Conservation (phyloP, 2,797 vertebrate genomes). For the Natrix natrix region DNA sequence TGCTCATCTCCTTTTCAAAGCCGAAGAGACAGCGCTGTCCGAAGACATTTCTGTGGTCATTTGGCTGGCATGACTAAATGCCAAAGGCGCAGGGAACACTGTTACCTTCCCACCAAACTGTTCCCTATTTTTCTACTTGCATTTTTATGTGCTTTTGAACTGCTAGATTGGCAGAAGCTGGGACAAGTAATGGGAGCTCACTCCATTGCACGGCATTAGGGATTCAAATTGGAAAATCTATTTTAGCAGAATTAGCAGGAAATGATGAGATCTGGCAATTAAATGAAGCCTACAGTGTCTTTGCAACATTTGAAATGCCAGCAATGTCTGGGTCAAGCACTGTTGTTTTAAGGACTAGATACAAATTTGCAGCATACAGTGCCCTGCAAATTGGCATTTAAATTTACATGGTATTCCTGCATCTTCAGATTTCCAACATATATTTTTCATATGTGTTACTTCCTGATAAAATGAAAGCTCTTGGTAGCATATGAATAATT, state of each 20-base stretch:
- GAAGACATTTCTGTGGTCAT: no score
- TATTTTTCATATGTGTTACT: not conserved
- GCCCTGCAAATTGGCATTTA: not conserved
- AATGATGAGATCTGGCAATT: not conserved
- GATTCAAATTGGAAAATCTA: not conserved
- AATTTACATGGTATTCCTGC: not conserved
- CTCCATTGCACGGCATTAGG: no score
- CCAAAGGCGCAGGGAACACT: no score
- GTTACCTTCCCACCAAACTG: no score
- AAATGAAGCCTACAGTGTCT: not conserved
- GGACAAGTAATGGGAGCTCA: no score
- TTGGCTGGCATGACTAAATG: no score
- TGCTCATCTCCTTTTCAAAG: no score
- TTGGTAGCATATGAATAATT: not conserved
- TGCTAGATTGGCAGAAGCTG: no score
- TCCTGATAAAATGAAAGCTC: not conserved
- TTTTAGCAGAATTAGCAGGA: not conserved
- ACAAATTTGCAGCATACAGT: not conserved
- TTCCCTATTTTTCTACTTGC: no score
- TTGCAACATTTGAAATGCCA: not conserved
- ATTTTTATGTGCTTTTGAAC: no score
- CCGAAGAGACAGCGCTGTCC: no score
- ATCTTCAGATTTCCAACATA: not conserved
- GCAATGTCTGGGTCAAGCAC: not conserved
- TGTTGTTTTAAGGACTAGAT: not conserved